These are phyloP conservation scores for Typhlomys cinereus DNA, from an alignment of 2,113 vertebrate genomes.

Conservation along the genomic window DNA sequence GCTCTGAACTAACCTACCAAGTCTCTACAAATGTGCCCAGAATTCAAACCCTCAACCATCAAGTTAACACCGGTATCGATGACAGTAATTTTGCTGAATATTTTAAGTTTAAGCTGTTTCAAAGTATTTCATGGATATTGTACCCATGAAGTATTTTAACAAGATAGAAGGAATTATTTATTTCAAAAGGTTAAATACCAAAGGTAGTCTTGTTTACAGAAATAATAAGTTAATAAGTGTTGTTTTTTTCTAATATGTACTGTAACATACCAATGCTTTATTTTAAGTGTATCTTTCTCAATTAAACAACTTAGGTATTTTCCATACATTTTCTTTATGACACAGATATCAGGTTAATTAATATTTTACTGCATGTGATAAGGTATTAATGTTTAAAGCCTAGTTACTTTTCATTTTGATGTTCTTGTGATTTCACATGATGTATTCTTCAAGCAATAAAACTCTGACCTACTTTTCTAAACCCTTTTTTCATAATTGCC, in stretches of 20 bases:
- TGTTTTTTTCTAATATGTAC: constrained; percentile 89
- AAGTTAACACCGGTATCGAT: too few species aligned
- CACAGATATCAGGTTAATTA: constrained; percentile 91
- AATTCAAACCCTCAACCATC: too few species aligned
- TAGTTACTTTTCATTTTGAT: constrained; percentile 91
- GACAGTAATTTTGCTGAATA: constrained; percentile 76
- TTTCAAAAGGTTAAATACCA: constrained; percentile 87
- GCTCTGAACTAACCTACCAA: too few species aligned
- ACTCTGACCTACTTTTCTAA: too few species aligned
- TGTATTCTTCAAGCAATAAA: constrained; percentile 99
- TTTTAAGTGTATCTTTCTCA: constrained; percentile 86
- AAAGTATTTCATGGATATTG: constrained; percentile 53
- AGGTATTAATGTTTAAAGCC: constrained; percentile 91
- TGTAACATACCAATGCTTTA: constrained; percentile 85
- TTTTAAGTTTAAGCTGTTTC: constrained; percentile 65
- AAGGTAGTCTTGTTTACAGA: constrained; percentile 88
- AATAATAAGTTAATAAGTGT: constrained; percentile 85
- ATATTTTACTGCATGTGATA: constrained; percentile 92
- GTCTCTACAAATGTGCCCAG: too few species aligned
- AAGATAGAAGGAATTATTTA: constrained; percentile 78
- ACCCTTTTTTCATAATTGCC: too few species aligned
- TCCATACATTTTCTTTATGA: constrained; percentile 84
- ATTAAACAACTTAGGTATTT: constrained; percentile 82
- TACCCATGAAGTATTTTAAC: constrained; percentile 73
- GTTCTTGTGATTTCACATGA: constrained; percentile 92